Evolutionary conservation across 2,113 vertebrate genomes (phyloP).

Genomic region (Nematolebias whitei): DNA sequence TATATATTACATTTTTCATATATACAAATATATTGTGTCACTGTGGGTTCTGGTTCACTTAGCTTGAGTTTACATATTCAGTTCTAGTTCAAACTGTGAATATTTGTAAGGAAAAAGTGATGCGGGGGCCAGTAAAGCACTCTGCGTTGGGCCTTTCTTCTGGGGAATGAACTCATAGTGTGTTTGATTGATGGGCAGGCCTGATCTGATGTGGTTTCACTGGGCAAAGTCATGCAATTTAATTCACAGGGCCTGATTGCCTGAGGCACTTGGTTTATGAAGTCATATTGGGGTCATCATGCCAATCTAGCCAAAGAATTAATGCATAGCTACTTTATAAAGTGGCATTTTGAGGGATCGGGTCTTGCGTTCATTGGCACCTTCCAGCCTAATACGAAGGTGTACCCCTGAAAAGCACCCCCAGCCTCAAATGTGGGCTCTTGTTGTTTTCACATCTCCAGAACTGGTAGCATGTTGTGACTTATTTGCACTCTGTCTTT

Average conservation of each 20-base stretch:
- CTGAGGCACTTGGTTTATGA: constrained; percentile 28
- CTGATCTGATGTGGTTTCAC: constrained; percentile 31
- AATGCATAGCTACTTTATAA: background rate
- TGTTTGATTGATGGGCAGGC: constrained; percentile 45
- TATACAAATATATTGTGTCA: constrained; percentile 12
- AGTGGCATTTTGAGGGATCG: background rate
- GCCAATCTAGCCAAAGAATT: background rate
- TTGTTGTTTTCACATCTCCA: background rate
- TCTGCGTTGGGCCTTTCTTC: constrained; percentile 26
- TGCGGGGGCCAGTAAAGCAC: constrained; percentile 29
- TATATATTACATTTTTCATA: constrained; percentile 35
- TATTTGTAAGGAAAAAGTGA: constrained; percentile 14
- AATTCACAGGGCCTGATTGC: constrained; percentile 49
- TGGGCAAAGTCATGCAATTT: constrained; percentile 2
- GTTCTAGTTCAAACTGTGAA: background rate
- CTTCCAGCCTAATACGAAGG: background rate
- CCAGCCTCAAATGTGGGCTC: constrained; percentile 1
- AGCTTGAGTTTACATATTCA: constrained; percentile 8
- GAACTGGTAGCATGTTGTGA: constrained; percentile 4
- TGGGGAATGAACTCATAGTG: constrained; percentile 45
- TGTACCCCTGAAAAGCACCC: background rate
- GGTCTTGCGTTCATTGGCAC: background rate
- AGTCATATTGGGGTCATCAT: constrained; percentile 53
- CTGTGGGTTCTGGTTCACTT: constrained; percentile 20
- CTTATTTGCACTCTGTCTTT: constrained; percentile 22